Base-by-base conservation (phyloP, 2,113 vertebrate genomes). In the Sterrhoptilus dennistouni region DNA sequence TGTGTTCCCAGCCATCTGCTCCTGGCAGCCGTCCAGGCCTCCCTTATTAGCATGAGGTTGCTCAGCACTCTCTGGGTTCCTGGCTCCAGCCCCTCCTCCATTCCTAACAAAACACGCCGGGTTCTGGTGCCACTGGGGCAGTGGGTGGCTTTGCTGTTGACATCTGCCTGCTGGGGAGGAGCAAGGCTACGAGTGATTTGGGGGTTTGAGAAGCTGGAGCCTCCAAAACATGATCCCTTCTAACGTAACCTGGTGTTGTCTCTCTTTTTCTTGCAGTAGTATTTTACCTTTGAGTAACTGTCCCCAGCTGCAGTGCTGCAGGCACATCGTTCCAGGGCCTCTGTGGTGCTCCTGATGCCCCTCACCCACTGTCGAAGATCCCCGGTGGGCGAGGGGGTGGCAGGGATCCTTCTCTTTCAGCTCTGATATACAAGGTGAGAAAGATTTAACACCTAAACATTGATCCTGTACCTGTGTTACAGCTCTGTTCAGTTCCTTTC, bases 301-400 rank as follows among this genome's bases (percentile, higher is more conserved):
- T 98, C 98, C 98, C 93, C 98, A 98, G 97, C 97, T 98, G 93
- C 97, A 98, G 97, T 98, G 98, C 98, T 99, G 98, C 97, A 99
- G 98, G 98, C 99, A 98, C 98, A 98, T 98, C 96, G 98, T 99
- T 98, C 99, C 99, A 27, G 99, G 99, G 99, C 99, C 99, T 99
- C 99, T 99, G 99, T 99, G 99, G 99, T 99, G 99, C 98, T 99
- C 99, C 99, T 99, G 99, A 99, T 99, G 99, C 98, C 99, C 99
- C 99, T 99, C 99, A 99, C 99, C 99, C 99, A 99, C 99, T 99
- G 97, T 98, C 98, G 96, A 99, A 99, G 99, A 99, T 99, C 99
- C 99, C 99, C 99, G 98, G 99, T 99, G 99, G 99, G 99, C 99
- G 99, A 99, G 99, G 99, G 99, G 98, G 98, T 95, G 95, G 99